These are phyloP conservation scores for Aproaerema taeniolella DNA, from an alignment of 2,888 invertebrate genomes.

Conservation along the genomic window DNA sequence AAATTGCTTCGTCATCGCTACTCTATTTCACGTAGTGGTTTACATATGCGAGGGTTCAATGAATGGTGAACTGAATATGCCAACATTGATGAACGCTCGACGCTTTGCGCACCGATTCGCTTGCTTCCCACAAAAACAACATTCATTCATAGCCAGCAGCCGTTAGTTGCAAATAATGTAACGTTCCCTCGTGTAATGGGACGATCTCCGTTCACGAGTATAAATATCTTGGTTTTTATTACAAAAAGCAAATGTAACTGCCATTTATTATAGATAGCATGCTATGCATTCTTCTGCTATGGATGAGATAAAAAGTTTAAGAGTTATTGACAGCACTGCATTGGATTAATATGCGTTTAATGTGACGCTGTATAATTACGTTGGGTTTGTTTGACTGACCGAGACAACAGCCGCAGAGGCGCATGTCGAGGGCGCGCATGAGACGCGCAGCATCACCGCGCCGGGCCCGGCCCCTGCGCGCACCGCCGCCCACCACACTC, in stretches of 20 bases:
- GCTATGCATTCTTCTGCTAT: no score
- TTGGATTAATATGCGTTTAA: no score
- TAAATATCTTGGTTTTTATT: no score
- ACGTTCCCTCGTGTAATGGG: no score
- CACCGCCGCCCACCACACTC: conserved; percentile 46
- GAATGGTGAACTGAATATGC: conserved; percentile 24
- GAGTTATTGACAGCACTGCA: no score
- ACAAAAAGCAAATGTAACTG: no score
- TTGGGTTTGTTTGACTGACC: no score
- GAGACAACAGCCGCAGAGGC: conserved; percentile 71
- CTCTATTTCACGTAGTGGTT: background rate
- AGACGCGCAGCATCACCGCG: conserved; percentile 52
- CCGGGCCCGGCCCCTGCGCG: conserved; percentile 33
- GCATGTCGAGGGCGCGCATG: conserved; percentile 62
- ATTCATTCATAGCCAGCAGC: conserved; percentile 23
- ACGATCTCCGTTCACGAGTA: no score
- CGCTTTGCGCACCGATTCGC: conserved; percentile 16
- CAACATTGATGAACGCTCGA: conserved; percentile 16
- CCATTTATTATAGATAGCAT: no score
- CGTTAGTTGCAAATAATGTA: conserved; percentile 1
- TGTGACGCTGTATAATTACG: no score
- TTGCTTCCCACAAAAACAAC: conserved; percentile 22
- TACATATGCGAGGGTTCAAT: conserved; percentile 19
- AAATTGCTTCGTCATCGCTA: conserved; percentile 1
- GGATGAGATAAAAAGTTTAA: no score